Base-by-base conservation (phyloP, 1,140 invertebrate species). In the Leptestheria dahalacensis region DNA sequence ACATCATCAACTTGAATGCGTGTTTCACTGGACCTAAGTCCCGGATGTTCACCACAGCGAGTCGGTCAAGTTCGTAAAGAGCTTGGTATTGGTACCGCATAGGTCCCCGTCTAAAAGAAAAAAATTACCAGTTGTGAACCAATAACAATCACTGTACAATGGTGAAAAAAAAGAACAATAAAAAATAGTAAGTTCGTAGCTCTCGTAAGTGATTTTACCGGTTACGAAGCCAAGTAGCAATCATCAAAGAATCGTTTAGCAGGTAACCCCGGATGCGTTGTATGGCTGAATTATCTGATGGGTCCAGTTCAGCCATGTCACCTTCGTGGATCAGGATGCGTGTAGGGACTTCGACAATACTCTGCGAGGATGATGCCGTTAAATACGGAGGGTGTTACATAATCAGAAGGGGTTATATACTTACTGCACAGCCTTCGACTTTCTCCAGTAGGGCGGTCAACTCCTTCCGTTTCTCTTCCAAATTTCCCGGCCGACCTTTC, bases 41-140 rank as follows among this genome's bases (percentile, higher is more conserved):
- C 65, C 88, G 79, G 2, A 97, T 89, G 76, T 98, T 98, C 0
- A 99, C 92, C 20, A 96, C 85, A 26, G 92, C 93, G 61, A 98
- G 73, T 69, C 82, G 91, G 68, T 90, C 89, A 1, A 97, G 76
- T 65, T 94, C 88, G 71, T 97, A 96, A 66, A 88, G 80, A 3
- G 81, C 82, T 72, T 94, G 84, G 75, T 92, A 91, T 72, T 90
- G 86, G 68, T 93, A 91, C 63, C 86, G 80, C 63, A 90, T 88
- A 48, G 83, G 83, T 23, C 86, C 86, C 65, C 85, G 76, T 63
- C 80, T 82, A 61, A 63, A 72, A 61, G 68, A 41, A 9, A 9
- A 9, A 9, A 9, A 9, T 41, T 41, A 41, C 6, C 6, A 41
- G 15, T 41, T 41, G 6, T 9, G 33, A 41, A 41, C 6, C 15